Evolutionary conservation across 1,140 invertebrate species (phyloP).

Genomic region (Ceratina calcarata): DNA sequence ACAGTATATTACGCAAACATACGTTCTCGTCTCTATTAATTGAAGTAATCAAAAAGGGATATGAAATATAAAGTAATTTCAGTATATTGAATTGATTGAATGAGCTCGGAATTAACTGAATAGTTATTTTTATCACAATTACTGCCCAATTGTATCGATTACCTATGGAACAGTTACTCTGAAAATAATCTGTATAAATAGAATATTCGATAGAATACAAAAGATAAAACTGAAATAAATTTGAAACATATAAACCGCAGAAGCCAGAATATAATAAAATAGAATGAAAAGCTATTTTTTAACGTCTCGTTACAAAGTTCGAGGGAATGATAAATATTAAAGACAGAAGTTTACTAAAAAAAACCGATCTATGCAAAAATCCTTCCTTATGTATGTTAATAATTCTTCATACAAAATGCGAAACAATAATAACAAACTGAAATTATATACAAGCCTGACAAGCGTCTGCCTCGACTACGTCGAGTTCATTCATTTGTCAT

Average conservation of each 20-base stretch:
- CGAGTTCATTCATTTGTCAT: slow-evolving; percentile 29
- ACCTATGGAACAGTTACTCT: not conserved
- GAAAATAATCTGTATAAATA: not conserved
- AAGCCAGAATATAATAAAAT: no score
- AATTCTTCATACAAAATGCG: not conserved
- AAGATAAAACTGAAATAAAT: no score
- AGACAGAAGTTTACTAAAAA: not conserved
- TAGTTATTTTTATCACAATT: not conserved
- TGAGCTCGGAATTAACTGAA: not conserved
- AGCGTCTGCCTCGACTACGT: not conserved
- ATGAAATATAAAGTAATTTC: no score
- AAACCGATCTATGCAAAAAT: not conserved
- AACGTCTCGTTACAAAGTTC: not conserved
- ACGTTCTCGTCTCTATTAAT: no score
- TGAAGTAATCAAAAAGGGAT: no score
- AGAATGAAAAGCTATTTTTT: not conserved
- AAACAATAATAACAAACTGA: no score
- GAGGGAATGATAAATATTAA: slow-evolving; percentile 1
- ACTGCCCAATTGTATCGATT: not conserved
- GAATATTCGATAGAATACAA: no score
- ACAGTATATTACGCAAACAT: no score
- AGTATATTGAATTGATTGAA: no score
- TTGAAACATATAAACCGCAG: no score
- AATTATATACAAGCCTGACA: no score
- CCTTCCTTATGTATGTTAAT: not conserved